These are phyloP conservation scores for Auanema freiburgensis DNA, from an alignment of 2,888 invertebrate genomes.

Conservation along the genomic window DNA sequence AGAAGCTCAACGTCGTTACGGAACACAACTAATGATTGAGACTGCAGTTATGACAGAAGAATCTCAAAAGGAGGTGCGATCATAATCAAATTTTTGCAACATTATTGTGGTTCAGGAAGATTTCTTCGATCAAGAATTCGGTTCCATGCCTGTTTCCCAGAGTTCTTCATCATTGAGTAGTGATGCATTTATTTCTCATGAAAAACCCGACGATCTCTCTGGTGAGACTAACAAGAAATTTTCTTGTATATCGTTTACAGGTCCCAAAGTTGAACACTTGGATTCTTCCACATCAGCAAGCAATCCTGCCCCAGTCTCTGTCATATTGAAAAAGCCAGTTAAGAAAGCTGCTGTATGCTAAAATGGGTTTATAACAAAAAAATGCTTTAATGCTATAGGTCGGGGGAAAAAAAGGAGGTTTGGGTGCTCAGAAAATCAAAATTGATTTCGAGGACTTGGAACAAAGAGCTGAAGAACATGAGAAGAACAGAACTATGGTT, in stretches of 20 bases:
- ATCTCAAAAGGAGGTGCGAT: neutral
- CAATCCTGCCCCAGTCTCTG: constrained; percentile 67
- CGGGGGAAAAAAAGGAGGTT: constrained; percentile 82
- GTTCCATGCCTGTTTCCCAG: constrained; percentile 28
- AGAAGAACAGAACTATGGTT: constrained; percentile 73
- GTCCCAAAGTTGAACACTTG: constrained; percentile 48
- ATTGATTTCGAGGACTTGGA: constrained; percentile 90
- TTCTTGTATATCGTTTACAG: constrained; percentile 17
- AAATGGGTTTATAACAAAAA: neutral
- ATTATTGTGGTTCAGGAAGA: constrained; percentile 29
- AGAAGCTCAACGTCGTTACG: constrained; percentile 84
- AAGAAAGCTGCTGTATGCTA: constrained; percentile 48
- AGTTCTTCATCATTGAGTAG: constrained; percentile 36
- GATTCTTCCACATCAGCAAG: constrained; percentile 31
- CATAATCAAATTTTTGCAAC: neutral
- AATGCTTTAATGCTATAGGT: constrained; percentile 14
- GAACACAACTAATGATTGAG: constrained; percentile 76
- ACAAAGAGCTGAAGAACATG: constrained; percentile 82
- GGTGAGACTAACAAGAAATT: neutral
- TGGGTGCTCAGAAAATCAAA: constrained; percentile 93
- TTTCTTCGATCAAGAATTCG: constrained; percentile 55
- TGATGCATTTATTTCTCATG: constrained; percentile 39
- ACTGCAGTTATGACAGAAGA: constrained; percentile 31
- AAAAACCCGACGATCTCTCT: constrained; percentile 17
- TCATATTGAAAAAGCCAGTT: constrained; percentile 71